These are phyloP conservation scores for Bombus pascuorum DNA, from an alignment of 1,140 invertebrate genomes.

Conservation along the genomic window DNA sequence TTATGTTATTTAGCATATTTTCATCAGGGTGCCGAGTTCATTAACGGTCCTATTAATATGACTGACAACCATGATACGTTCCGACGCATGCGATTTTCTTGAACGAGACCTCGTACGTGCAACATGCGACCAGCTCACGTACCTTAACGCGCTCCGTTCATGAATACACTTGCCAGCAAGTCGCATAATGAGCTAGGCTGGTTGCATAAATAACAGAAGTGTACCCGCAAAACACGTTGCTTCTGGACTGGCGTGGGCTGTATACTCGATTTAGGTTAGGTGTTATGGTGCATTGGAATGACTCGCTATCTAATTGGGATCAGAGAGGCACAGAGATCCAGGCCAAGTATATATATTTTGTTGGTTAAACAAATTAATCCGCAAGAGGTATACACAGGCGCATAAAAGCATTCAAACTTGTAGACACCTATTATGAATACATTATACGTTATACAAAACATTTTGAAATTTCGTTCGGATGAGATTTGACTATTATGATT, in stretches of 20 bases:
- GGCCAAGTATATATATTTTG: background rate
- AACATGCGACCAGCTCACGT: slow-evolving; percentile 25
- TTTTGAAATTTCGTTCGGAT: too few relatives aligned
- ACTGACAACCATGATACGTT: slow-evolving; percentile 45
- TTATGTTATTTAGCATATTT: slow-evolving; percentile 42
- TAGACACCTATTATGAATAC: too few relatives aligned
- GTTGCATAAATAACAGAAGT: slow-evolving; percentile 63
- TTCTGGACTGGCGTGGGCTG: background rate
- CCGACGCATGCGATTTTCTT: slow-evolving; percentile 48
- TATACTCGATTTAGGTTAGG: too few relatives aligned
- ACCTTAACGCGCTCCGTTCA: slow-evolving; percentile 61
- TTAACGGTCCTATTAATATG: slow-evolving; percentile 63
- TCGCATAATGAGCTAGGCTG: slow-evolving; percentile 45
- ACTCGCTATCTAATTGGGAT: background rate
- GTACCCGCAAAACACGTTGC: slow-evolving; percentile 23
- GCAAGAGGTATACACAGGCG: too few relatives aligned
- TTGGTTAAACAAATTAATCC: background rate
- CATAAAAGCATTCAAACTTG: background rate
- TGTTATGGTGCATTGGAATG: background rate
- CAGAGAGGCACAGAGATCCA: background rate
- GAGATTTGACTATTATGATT: too few relatives aligned
- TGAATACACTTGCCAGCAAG: slow-evolving; percentile 66
- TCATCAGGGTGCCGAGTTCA: slow-evolving; percentile 47
- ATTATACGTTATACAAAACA: too few relatives aligned
- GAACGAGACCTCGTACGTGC: slow-evolving; percentile 39